Base-by-base conservation (phyloP, 1,140 invertebrate species). In the Globodera ellingtonae region DNA sequence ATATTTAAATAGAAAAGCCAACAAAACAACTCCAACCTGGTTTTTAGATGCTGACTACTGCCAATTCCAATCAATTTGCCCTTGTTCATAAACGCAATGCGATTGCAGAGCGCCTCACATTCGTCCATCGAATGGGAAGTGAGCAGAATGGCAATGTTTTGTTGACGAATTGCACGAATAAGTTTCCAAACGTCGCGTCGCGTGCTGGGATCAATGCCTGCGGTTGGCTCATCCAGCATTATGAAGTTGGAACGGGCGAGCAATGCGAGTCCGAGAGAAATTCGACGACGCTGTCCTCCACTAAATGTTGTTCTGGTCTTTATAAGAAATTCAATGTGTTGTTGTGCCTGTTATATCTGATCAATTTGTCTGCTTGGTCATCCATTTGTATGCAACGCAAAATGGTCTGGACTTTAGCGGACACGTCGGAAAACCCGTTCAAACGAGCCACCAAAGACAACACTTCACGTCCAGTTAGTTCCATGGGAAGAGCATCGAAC, bases 31-130 rank as follows among this genome's bases (percentile, higher is more conserved):
- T 13, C 18, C 15, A 18, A 84, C 83, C 84, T 69, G 78, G 72
- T 84, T 82, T 94, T 93, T 9, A 94, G 90, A 81, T 93, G 91
- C 70, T 93, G 92, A 92, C 93, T 91, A 44, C 91, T 92, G 9
- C 93, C 93, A 71, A 94, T 90, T 82, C 93, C 93, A 76, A 91
- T 92, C 79, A 95, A 91, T 75, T 93, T 91, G 0, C 95, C 95
- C 87, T 93, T 93, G 0, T 95, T 94, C 94, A 96, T 95, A 71
- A 96, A 94, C 44, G 94, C 94, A 72, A 96, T 89, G 71, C 94
- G 90, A 59, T 93, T 93, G 65, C 89, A 89, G 5, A 89, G 75
- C 46, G 83, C 88, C 52, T 89, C 89, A 50, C 84, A 87, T 72
- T 89, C 88, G 66, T 89, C 88, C 88, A 89, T 89, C 48, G 87